Base-by-base conservation (phyloP, 2,888 invertebrate species). In the Helleia helle region DNA sequence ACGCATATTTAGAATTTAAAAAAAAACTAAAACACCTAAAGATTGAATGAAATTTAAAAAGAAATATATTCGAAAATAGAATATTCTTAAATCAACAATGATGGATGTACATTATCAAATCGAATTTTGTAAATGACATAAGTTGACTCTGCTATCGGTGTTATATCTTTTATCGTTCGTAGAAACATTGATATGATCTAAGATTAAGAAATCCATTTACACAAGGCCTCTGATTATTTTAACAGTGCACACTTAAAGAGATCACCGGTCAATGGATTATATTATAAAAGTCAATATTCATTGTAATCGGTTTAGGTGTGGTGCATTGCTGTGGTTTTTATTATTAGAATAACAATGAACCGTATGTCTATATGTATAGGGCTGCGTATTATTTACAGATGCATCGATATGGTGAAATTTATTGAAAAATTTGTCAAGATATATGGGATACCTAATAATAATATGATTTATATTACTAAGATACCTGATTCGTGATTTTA, bases 1-100 rank as follows among this genome's bases (percentile, higher is more conserved):
- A 77, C 96, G 91, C 96, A 97, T 97, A 80, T 85, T 49, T 28
- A 29, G 12, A 18, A 26, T 30, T 9, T 36, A 38, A 12, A 39
- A 29, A 36, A 38, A 43, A 38, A 22, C 7, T 38, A 42, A 17
- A 24, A 40, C n/a, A 36, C 34, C 36, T 37, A 41, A 42, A 37
- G 15, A 28, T 17, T 38, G 14, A 38, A 30, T 24, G 7, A 4
- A 29, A 37, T 36, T 30, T 25, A 22, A 34, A 31, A 28, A 1
- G 12, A 28, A 1, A 30, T 5, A n/a, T 14, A 17, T 34, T 31
- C 4, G 11, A 17, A 31, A 11, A 11, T 9, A 9, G 12, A 31
- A 17, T 31, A 2, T 3, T 31, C 9, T 6, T n/a, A 34, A 34
- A 12, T 6, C 12, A 18, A 4, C 8, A 34, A 18, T 15, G 17